These are phyloP conservation scores for Myrmophylax atrothorax DNA, from an alignment of 2,113 vertebrate genomes.

Conservation along the genomic window DNA sequence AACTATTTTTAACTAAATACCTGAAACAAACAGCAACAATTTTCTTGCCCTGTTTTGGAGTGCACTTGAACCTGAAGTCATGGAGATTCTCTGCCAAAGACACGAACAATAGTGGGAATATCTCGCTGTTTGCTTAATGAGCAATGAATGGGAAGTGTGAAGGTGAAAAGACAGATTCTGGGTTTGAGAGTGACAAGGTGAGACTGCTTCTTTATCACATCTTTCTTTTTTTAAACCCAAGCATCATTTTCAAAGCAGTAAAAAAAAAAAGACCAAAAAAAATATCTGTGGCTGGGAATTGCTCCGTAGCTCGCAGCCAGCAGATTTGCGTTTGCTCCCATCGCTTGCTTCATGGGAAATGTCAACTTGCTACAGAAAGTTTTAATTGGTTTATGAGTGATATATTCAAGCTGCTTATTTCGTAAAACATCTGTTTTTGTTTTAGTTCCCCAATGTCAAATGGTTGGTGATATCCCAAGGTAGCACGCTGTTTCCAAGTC, in stretches of 20 bases:
- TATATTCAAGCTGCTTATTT: constrained; percentile 62
- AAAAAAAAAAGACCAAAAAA: background rate
- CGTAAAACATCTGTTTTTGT: constrained; percentile 63
- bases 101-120: constrained; percentile 46
- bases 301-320: background rate
- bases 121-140: constrained; percentile 74
- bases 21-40: constrained; percentile 29
- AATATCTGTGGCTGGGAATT: constrained; percentile 10
- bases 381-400: constrained; percentile 67
- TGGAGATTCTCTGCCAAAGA: constrained; percentile 31
- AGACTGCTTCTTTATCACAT: constrained; percentile 59
- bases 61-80: background rate
- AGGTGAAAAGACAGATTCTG: constrained; percentile 68
- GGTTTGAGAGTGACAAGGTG: constrained; percentile 63
- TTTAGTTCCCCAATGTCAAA: constrained; percentile 54
- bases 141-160: constrained; percentile 63
- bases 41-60: constrained; percentile 8
- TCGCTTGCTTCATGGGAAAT: constrained; percentile 61
- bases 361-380: constrained; percentile 62
- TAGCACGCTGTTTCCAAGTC: constrained; percentile 38
- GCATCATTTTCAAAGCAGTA: background rate
- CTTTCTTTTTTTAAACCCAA: constrained; percentile 10
- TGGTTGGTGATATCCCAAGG: constrained; percentile 29
- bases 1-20: constrained; percentile 29
- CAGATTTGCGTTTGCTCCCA: constrained; percentile 34